Base-by-base conservation (phyloP, 2,113 vertebrate species). In the Syngnathus floridae region DNA sequence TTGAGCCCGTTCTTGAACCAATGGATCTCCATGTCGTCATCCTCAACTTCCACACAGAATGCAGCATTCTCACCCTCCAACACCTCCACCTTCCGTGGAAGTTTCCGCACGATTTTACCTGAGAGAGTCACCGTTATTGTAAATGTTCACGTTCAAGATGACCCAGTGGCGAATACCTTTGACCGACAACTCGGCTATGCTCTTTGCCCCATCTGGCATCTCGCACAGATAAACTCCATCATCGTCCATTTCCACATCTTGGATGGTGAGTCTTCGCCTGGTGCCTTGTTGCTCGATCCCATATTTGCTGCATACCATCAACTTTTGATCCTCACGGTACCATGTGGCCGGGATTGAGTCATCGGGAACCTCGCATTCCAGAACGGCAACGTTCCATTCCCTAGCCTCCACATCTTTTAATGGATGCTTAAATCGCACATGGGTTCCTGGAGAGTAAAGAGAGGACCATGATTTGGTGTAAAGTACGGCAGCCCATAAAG, bases 151-250 rank as follows among this genome's bases (percentile, higher is more conserved):
- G 1, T 13, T 26, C 51, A 16, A 19, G 10, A 22, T 60, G 59
- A 26, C 21, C 26, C 21, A 16, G 13, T 52, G n/a, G 46, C 10
- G 7, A 54, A 41, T 64, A 94, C 95, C 95, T 94, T 91, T 93
- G 43, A 98, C 95, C 0, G 94, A 91, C 6, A 98, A 86, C 41
- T 95, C 94, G 0, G 94, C 96, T 1, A 98, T 92, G 16, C 91
- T 95, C 87, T 93, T 93, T 3, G 86, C 94, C 5, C 95, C 94
- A 74, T 94, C 93, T 10, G 93, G 90, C 93, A 94, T 98, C 85
- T 98, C 94, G 48, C 95, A 98, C 36, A 98, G 90, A 74, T 98
- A 98, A 66, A 98, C 89, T 1, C 96, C 96, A 0, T 98, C 96
- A 0, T 98, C 96, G 0, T 98, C 95, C 0, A 87, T 89, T 65